Conservation (phyloP, 2,113 vertebrate species). For the Anguilla japonica region DNA sequence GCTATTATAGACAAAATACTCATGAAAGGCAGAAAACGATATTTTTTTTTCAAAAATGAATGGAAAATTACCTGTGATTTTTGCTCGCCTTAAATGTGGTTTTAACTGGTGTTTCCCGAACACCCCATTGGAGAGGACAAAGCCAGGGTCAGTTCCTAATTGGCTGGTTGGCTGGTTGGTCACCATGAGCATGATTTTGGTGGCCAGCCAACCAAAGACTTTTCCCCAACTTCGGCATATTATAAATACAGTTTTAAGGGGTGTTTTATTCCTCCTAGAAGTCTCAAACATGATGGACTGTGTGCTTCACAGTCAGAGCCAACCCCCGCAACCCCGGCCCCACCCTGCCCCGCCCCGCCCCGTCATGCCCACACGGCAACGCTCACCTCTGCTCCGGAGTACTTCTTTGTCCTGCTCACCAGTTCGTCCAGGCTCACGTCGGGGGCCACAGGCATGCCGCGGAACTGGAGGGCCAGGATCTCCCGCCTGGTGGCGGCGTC, state of each 20-base stretch:
- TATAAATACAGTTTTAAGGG: background rate
- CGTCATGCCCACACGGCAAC: background rate
- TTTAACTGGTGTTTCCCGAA: no score
- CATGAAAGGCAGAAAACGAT: conserved; percentile 49
- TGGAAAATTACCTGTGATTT: background rate
- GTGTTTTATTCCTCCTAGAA: background rate
- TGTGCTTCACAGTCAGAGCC: no score
- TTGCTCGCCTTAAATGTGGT: background rate
- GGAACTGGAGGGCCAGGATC: conserved; percentile 85
- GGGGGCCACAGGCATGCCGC: conserved; percentile 75
- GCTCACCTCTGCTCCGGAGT: conserved; percentile 94
- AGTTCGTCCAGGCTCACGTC: conserved; percentile 78
- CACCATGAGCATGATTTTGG: no score
- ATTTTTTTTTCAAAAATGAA: conserved; percentile 19
- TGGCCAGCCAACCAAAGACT: no score
- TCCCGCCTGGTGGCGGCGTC: conserved; percentile 81
- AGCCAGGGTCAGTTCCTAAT: no score
- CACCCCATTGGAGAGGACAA: no score
- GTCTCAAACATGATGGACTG: no score
- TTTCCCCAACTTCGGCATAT: background rate
- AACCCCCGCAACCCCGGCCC: no score
- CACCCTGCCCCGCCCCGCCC: no score
- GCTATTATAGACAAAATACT: background rate
- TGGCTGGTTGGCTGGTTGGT: no score
- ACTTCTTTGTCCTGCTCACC: conserved; percentile 74